These are phyloP conservation scores for Pissodes strobi DNA, from an alignment of 1,140 invertebrate genomes.

Conservation along the genomic window DNA sequence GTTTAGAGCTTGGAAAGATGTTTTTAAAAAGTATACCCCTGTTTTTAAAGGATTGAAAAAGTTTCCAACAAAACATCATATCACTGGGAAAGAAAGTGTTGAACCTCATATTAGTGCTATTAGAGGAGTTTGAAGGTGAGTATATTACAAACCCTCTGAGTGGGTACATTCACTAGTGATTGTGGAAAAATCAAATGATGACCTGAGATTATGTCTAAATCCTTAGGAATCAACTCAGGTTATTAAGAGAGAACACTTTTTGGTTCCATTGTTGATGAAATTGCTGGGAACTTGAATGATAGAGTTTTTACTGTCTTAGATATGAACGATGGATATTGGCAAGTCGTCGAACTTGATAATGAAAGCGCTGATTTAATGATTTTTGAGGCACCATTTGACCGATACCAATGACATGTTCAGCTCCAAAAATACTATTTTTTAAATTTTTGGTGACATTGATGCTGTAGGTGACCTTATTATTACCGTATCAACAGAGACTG, in stretches of 20 bases:
- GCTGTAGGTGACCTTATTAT: too few species aligned
- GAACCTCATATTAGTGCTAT: too few species aligned
- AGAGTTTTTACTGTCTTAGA: conserved; percentile 20
- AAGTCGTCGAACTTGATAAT: too few species aligned
- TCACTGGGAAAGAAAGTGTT: not conserved
- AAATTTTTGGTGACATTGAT: too few species aligned
- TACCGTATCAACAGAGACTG: too few species aligned
- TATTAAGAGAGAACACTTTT: conserved; percentile 13
- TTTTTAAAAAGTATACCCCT: too few species aligned
- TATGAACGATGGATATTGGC: too few species aligned
- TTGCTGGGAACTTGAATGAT: conserved; percentile 19
- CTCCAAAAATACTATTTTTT: too few species aligned
- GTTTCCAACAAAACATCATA: conserved; percentile 6
- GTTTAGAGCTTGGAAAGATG: not conserved
- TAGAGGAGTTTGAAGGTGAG: not conserved
- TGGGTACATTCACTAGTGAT: too few species aligned
- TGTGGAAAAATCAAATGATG: conserved; percentile 15
- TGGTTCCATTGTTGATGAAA: conserved; percentile 8
- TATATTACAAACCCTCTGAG: conserved; percentile 7
- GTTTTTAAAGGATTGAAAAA: conserved; percentile 10
- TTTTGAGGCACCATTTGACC: too few species aligned
- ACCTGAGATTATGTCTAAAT: conserved; percentile 25
- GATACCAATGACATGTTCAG: too few species aligned
- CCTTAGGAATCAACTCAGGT: conserved; percentile 22
- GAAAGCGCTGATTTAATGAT: too few species aligned